Evolutionary conservation across 2,113 vertebrate genomes (phyloP).

Genomic region (Chloropsis hardwickii): DNA sequence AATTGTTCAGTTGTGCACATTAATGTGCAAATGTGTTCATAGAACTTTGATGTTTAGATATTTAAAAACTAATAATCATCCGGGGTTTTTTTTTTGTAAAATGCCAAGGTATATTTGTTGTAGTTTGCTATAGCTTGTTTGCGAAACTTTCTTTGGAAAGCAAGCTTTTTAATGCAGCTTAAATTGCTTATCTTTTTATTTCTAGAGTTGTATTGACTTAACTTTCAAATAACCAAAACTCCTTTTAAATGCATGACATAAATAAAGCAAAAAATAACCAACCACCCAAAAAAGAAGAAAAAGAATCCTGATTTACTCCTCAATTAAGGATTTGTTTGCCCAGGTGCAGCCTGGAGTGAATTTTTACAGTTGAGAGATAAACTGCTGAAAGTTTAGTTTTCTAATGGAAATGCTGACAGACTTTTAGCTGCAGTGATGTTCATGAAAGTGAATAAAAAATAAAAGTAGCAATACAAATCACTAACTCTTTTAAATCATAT

Average conservation of each 20-base stretch:
- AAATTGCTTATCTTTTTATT: not conserved
- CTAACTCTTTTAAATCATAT: constrained; percentile 36
- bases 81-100: not conserved
- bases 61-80: not conserved
- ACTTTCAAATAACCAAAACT: not conserved
- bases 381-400: constrained; percentile 49
- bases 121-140: not conserved
- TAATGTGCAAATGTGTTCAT: not conserved
- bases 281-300: not conserved
- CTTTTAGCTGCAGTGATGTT: constrained; percentile 2
- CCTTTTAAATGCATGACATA: constrained; percentile 1
- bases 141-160: not conserved
- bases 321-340: constrained; percentile 25
- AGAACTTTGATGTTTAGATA: not conserved
- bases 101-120: not conserved
- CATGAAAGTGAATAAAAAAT: constrained; percentile 27
- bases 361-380: constrained; percentile 58
- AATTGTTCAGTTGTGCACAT: not conserved
- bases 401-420: constrained; percentile 36
- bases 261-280: constrained; percentile 27
- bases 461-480: constrained; percentile 1
- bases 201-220: not conserved
- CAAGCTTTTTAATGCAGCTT: not conserved
- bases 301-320: not conserved
- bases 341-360: not conserved